These are phyloP conservation scores for Epinephelus malabaricus DNA, from an alignment of 2,797 vertebrate species.

Conservation along the genomic window DNA sequence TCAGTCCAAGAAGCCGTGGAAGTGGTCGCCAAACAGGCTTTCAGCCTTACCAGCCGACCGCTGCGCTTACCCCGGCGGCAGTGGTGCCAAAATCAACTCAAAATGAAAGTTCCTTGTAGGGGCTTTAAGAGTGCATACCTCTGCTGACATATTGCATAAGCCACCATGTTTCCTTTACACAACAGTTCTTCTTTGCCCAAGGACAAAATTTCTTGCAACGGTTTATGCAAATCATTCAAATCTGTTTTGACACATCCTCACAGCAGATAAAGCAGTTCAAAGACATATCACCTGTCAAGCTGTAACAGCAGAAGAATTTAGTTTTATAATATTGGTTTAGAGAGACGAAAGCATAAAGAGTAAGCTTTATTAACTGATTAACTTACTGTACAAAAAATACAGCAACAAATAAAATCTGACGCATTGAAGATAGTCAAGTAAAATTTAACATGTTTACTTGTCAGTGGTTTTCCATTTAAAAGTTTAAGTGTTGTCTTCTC, in stretches of 20 bases:
- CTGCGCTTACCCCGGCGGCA: no score
- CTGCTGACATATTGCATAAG: background rate
- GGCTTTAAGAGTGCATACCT: background rate
- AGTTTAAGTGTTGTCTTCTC: background rate
- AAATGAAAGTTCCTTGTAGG: no score
- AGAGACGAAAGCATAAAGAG: background rate
- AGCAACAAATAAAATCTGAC: background rate
- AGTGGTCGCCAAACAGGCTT: no score
- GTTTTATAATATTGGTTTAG: background rate
- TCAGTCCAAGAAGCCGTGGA: no score
- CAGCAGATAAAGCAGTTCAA: background rate
- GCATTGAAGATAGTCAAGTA: background rate
- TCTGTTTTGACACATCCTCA: no score
- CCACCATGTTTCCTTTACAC: background rate
- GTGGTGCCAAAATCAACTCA: no score
- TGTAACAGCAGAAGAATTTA: no score
- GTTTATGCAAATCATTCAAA: background rate
- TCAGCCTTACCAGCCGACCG: no score
- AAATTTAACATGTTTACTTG: background rate
- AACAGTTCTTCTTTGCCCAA: background rate
- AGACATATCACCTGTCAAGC: no score
- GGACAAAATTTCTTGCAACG: background rate
- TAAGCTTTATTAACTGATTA: background rate
- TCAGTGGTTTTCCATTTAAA: background rate
- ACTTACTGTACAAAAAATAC: background rate